Evolutionary conservation across 2,797 vertebrate species (phyloP), one percentile per base, ranked within the genome.

Genomic region (Gymnocypris eckloni): DNA sequence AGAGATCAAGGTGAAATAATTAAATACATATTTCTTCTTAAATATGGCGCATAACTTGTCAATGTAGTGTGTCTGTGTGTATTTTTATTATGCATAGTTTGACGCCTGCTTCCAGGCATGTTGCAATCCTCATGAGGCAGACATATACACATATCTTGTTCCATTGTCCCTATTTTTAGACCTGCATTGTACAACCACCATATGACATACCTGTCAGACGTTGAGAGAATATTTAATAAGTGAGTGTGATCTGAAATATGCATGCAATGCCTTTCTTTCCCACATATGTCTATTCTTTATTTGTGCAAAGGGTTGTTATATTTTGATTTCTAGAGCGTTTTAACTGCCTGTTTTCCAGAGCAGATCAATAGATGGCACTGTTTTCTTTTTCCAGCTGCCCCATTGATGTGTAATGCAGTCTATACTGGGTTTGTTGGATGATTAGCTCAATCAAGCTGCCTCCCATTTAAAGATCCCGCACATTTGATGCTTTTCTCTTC

Each of bases 311-410:
- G 4, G 15, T 33, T 50, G 18, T 25, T 20, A n/a, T 8, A 15
- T 45, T 25, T 37, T 48, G 37, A 28, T 61, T 66, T 76, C 6
- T 6, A 39, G 25, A 41, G 25, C 12, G 39, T 69, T 80, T 77
- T 41, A 69, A 4, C 54, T 52, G 67, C 25, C 59, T 72, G 28
- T 39, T 84, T 81, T 78, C 70, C 59, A 73, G n/a, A 59, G 28
- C 43, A 79, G 79, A 86, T 82, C 90, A 87, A 90, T 87, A 90
- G 89, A 90, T 89, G 89, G 90, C 89, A 86, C 86, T 90, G 86
- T 90, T 88, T 86, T 89, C 86, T 87, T 89, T 86, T 69, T 82
- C 61, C 77, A 52, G 11, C 45, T 76, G 50, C 0, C 33, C 43
- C 43, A 33, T 67, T 70, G 37, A 22, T 54, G 39, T 45, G 7